Base-by-base conservation (phyloP, 2,888 invertebrate species). In the Leptinotarsa peninsularis region DNA sequence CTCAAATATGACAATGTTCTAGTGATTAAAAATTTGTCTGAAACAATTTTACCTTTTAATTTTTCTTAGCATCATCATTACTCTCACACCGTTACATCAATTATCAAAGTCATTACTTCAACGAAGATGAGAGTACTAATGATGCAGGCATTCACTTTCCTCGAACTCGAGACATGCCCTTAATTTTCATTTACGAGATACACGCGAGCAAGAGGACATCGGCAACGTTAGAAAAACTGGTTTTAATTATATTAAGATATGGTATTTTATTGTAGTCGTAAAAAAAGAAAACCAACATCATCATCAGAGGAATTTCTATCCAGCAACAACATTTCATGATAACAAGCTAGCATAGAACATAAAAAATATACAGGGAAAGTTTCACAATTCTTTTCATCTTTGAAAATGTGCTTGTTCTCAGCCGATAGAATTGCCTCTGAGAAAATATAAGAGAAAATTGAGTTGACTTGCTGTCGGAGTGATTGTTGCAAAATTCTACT, bases 161-260 rank as follows among this genome's bases (percentile, higher is more conserved):
- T 66, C 54, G 27, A 27, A 50, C 50, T 50, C 33, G 23, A 33
- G 66, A 70, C 33, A 52, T 74, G 70, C 74, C 74, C 74, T 74
- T 71, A 67, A 71, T 67, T 74, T 74, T 71, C 63, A 43, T 63
- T 33, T 15, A 13, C 33, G 15, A 15, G 0, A 18, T 17, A 18
- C 54, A 49, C 66, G 70, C 76, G 67, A 70, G 58, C 70, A 69
- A 56, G 66, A 67, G 21, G 56, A 7, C 18, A 21, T 21, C 23
- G 63, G 49, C 49, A 52, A 66, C 66, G 56, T 75, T 60, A 76
- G 60, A 76, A 73, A 76, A 76, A 76, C 76, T 76, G 72, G 76
- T 76, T 76, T 71, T 76, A 73, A 73, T 73, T 76, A 69, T 69
- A 75, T 75, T 75, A 69, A 72, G 72, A 69, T 68, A 66, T 52